Evolutionary conservation across 2,888 invertebrate genomes (phyloP).

Genomic region (Gastracanthus pulcherrimus): DNA sequence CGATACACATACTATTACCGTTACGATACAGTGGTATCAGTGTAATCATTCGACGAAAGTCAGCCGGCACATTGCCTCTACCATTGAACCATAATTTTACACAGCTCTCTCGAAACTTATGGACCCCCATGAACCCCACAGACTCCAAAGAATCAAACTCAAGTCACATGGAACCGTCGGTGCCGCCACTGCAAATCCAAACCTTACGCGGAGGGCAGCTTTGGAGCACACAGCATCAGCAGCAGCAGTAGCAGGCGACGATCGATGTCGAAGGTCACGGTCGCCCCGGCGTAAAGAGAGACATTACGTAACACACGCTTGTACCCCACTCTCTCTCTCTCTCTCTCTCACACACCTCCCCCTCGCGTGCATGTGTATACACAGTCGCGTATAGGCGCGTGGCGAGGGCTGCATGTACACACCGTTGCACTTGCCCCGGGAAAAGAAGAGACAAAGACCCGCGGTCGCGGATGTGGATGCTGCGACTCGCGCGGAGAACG

Average conservation of each 20-base stretch:
- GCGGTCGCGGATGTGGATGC: neutral
- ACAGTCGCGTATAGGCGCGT: neutral
- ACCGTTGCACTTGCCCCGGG: neutral
- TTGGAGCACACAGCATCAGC: no score
- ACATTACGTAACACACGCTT: slow-evolving; percentile 41
- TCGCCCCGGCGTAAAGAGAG: slow-evolving; percentile 26
- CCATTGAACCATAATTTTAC: no score
- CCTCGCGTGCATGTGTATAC: neutral
- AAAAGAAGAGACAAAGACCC: neutral
- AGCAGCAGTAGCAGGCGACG: slow-evolving; percentile 25
- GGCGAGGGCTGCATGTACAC: neutral
- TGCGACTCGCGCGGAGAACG: no score
- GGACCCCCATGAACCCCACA: no score
- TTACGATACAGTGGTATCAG: no score
- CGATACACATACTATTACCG: no score
- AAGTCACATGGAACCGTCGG: no score
- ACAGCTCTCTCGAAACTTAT: no score
- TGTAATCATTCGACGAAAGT: no score
- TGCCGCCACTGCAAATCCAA: neutral
- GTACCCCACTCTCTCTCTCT: neutral
- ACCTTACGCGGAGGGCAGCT: neutral
- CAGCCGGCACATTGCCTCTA: no score
- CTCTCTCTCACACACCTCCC: no score
- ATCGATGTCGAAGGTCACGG: slow-evolving; percentile 57
- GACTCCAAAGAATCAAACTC: no score